Base-by-base conservation (phyloP, 2,888 invertebrate species). In the Sinodicranocentrus sp. region DNA sequence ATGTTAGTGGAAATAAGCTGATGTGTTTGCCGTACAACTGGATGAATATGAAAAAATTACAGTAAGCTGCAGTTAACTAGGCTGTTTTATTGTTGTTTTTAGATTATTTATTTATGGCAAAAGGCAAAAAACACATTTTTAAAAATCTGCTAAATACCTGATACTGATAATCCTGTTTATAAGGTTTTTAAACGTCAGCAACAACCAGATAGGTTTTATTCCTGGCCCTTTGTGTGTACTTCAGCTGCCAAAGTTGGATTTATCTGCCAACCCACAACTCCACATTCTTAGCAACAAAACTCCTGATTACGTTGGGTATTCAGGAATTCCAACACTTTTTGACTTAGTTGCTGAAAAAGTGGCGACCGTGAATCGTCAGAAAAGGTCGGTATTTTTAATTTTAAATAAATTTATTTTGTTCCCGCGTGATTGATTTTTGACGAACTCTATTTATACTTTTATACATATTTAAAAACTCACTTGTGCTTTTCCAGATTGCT, bases 11-110 rank as follows among this genome's bases (percentile, higher is more conserved):
- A 10, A 86, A 86, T 54, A 21, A 67, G 17, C 8, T 86, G 19
- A 19, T 26, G 1, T 68, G 44, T 15, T 48, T 86, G 6, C 86
- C 86, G 6, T 82, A 82, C 44, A 84, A 86, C 23, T 61, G 82
- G 82, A 48, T 75, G n/a, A 43, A 48, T 21, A 65, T 86, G 54
- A 63, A 39, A 28, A 70, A 23, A 65, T 39, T 86, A 8, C 26
- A 44, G 86, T 82, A 82, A 48, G 72, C 70, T 54, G 23, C n/a
- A n/a, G n/a, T n/a, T n/a, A n/a, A n/a, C n/a, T n/a, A n/a, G n/a
- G n/a, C n/a, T n/a, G n/a, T n/a, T n/a, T n/a, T n/a, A n/a, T n/a
- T n/a, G n/a, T n/a, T n/a, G n/a, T n/a, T n/a, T n/a, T n/a, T n/a
- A n/a, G n/a, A n/a, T n/a, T n/a, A n/a, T n/a, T n/a, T n/a, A n/a